Base-by-base conservation (phyloP, 1,140 invertebrate genomes). In the Drosophila watanabei region DNA sequence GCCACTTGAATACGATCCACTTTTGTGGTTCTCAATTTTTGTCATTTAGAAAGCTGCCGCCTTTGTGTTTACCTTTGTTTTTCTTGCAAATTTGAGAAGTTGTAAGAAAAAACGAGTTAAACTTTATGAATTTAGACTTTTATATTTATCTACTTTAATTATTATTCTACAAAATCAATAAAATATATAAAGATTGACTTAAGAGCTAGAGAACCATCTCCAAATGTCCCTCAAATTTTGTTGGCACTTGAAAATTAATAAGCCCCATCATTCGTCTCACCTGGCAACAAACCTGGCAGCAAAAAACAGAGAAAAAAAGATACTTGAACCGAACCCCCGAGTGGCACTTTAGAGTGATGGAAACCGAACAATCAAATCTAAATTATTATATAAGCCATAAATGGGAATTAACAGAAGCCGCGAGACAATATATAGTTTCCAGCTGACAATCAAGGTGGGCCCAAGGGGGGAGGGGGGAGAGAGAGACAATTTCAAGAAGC, bases 401-500 rank as follows among this genome's bases (percentile, higher is more conserved):
- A 71, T 71, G 65, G 64, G 51, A 70, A 71, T 69, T 71, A 70
- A 30, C 60, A 51, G 35, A 83, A 75, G 81, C 82, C 70, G 24
- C 33, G 33, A 16, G 66, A 24, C 8, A 24, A 4, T 49, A 49
- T 49, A 73, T 73, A 73, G 70, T 73, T 73, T 60, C 30, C 11
- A 60, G 30, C 41, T 59, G 41, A 32, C 39, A 69, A 71, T 69
- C 28, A 69, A 70, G 68, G 39, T 71, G 68, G 66, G 66, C 20
- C 45, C 41, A 58, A 41, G 35, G 65, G 41, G 45, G 39, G 32
- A 68, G 41, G 32, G 24, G 66, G 66, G 80, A 81, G 69, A 49
- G 48, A 49, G 48, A 76, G 83, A 81, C 73, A 71, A 88, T 84
- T 88, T 89, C 73, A 88, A 88, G 86, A 90, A 90, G 88, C 82